phyloP scores from a whole-genome alignment of 64 coral and sea anemone genomes.

The Stichodactyla helianthus region DNA sequence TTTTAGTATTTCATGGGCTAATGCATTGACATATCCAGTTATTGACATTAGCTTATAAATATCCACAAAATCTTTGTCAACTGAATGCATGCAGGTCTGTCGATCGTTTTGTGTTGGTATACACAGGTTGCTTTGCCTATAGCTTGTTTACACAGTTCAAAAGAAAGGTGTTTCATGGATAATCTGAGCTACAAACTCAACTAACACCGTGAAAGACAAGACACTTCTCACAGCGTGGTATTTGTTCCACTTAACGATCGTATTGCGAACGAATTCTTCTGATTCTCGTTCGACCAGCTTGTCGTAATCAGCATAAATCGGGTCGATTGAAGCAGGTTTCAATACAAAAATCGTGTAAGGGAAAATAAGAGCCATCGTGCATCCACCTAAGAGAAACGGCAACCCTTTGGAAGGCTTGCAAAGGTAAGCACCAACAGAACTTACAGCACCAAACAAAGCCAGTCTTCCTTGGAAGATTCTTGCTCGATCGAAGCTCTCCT shows the following conservation, averaged over 20 bases:
- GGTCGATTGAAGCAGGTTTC: conserved; percentile 80
- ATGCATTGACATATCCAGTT: too few relatives aligned
- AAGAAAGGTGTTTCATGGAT: conserved; percentile 13
- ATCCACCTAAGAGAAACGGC: conserved; percentile 61
- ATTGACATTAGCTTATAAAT: too few relatives aligned
- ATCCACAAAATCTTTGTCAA: too few relatives aligned
- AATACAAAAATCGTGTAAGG: conserved; percentile 67
- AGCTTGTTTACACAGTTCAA: not conserved
- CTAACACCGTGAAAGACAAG: conserved; percentile 36
- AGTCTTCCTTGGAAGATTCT: conserved; percentile 47
- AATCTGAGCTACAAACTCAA: conserved; percentile 37
- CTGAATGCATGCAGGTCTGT: too few relatives aligned
- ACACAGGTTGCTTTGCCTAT: too few relatives aligned
- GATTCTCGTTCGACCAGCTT: not conserved
- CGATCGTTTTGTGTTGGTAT: too few relatives aligned
- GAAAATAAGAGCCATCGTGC: conserved; percentile 50
- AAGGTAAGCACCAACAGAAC: conserved; percentile 56
- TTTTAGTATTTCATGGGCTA: too few relatives aligned
- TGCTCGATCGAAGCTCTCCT: conserved; percentile 77
- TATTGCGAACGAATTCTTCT: conserved; percentile 65
- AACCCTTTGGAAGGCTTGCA: conserved; percentile 63
- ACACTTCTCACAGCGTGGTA: conserved; percentile 64
- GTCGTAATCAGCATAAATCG: conserved; percentile 70
- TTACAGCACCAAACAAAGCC: conserved; percentile 35
- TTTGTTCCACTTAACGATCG: conserved; percentile 69